A percentile compares a stretch with the other conserved stretches of the same genome.
Conservation (phyloP, 2,888 invertebrate genomes). For the Blastobasis lacticolella region DNA sequence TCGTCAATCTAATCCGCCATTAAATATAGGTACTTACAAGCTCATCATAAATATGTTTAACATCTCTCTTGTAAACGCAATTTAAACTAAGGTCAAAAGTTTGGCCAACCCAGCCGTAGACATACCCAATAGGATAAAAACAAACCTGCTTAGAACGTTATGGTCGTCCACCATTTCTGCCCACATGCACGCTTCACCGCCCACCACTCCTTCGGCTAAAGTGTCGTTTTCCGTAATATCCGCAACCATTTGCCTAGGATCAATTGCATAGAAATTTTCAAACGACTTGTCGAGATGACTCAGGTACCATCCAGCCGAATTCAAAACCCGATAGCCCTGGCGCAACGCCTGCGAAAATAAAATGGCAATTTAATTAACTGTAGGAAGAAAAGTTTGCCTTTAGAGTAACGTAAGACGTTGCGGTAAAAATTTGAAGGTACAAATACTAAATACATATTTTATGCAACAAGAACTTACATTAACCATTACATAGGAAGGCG, state of each 20-base stretch:
- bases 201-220: conserved; percentile 77
- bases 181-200: conserved; percentile 79
- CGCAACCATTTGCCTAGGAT: conserved; percentile 76
- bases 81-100: too few species aligned
- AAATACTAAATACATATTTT: too few species aligned
- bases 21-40: background rate
- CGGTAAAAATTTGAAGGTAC: too few species aligned
- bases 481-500: conserved; percentile 31
- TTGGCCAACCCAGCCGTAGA: background rate
- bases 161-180: conserved; percentile 79
- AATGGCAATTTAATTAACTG: too few species aligned
- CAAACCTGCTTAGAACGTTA: conserved; percentile 67
- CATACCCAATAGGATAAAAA: background rate
- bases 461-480: conserved; percentile 23
- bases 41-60: background rate
- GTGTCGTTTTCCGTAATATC: conserved; percentile 56
- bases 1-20: background rate
- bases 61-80: background rate
- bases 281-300: conserved; percentile 82
- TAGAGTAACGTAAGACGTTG: too few species aligned
- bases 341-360: too few species aligned
- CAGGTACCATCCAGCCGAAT: conserved; percentile 92
- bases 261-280: conserved; percentile 79
- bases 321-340: conserved; percentile 59
- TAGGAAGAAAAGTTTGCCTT: too few species aligned